Evolutionary conservation across 1,140 invertebrate genomes (phyloP).

Genomic region (Bombus huntii): DNA sequence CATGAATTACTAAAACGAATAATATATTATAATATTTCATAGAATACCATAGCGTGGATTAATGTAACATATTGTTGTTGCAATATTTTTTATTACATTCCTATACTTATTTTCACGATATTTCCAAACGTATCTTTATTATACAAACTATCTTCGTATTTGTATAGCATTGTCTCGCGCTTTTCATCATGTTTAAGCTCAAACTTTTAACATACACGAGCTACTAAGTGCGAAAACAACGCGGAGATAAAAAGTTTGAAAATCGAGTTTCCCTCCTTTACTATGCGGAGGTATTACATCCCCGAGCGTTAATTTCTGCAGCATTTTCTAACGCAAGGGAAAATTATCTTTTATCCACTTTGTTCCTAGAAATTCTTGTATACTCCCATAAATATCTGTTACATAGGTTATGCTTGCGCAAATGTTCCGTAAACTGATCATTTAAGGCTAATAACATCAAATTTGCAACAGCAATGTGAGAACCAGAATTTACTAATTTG

Average conservation of each 20-base stretch:
- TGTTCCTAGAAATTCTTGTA: background rate
- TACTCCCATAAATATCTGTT: background rate
- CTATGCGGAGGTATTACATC: background rate
- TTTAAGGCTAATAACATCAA: background rate
- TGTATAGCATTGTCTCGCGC: background rate
- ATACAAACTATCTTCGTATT: background rate
- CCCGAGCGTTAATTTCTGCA: background rate
- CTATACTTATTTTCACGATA: background rate
- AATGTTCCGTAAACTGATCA: background rate
- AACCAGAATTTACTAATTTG: too few species aligned
- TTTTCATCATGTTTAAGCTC: background rate
- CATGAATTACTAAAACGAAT: background rate
- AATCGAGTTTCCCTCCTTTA: background rate
- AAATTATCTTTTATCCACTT: background rate
- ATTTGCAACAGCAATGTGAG: background rate
- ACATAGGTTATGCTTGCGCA: background rate
- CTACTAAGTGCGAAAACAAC: background rate
- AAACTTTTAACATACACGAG: background rate
- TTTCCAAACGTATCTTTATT: background rate
- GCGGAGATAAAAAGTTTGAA: slow-evolving; percentile 4
- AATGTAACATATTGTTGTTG: background rate
- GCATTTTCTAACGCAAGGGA: background rate
- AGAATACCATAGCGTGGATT: background rate
- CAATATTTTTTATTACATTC: background rate
- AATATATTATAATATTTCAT: background rate